Percentiles rank a stretch among this genome's conserved stretches.
phyloP scores from a whole-genome alignment of 2,797 vertebrate species.

The Triplophysa bombifrons region DNA sequence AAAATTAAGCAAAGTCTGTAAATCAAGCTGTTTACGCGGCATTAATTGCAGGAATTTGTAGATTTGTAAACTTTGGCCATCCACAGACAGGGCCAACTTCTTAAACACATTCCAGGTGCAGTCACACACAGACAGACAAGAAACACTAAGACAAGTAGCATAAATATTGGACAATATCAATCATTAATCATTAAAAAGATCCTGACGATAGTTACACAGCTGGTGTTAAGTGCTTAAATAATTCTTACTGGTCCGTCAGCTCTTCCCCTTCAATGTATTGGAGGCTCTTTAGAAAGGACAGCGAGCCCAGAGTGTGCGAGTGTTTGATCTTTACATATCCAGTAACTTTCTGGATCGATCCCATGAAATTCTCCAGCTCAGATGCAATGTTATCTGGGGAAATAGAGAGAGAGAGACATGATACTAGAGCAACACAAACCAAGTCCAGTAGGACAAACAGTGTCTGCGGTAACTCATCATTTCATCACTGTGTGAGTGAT shows the following conservation, averaged over 20 bases:
- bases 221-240: not conserved
- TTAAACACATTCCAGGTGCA: not conserved
- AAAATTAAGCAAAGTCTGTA: too few species aligned
- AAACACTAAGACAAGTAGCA: not conserved
- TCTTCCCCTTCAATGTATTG: constrained; percentile 92
- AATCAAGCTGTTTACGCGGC: too few species aligned
- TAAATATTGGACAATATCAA: not conserved
- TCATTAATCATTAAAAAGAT: not conserved
- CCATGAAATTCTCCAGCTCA: constrained; percentile 98
- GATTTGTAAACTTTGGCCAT: not conserved
- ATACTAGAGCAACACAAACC: constrained; percentile 33
- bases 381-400: constrained; percentile 92
- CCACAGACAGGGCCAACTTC: not conserved
- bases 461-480: constrained; percentile 35
- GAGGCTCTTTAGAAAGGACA: constrained; percentile 96
- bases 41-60: too few species aligned
- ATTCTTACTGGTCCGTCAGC: constrained; percentile 87
- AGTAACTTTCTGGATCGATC: constrained; percentile 93
- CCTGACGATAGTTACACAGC: not conserved
- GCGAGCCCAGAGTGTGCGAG: constrained; percentile 91
- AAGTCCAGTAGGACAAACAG: constrained; percentile 26
- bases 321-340: constrained; percentile 96
- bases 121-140: not conserved
- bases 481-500: constrained; percentile 31
- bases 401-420: constrained; percentile 45